A percentile compares a stretch with the other conserved stretches of the same genome.
These are phyloP conservation scores for Dendrolimus houi DNA, from an alignment of 2,888 invertebrate genomes.

Conservation along the genomic window DNA sequence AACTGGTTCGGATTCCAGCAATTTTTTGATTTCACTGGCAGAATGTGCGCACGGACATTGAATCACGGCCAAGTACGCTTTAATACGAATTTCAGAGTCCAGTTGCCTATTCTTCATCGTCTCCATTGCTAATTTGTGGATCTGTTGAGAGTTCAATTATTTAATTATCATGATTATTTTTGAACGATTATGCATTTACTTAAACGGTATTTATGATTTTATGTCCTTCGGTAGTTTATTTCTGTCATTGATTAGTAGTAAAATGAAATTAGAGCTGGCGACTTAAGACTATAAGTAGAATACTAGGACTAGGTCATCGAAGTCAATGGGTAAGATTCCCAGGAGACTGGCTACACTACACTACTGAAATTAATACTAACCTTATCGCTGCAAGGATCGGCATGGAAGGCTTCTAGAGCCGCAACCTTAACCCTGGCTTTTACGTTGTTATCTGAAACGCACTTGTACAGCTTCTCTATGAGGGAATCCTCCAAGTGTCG, in stretches of 20 bases:
- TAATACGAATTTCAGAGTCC: constrained; percentile 92
- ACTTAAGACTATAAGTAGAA: too few relatives aligned
- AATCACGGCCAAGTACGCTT: constrained; percentile 86
- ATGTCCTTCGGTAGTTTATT: too few relatives aligned
- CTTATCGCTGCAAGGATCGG: constrained; percentile 79
- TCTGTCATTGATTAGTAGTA: too few relatives aligned
- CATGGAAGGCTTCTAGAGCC: constrained; percentile 85
- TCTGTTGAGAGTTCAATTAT: constrained; percentile 22
- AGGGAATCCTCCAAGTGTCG: constrained; percentile 79
- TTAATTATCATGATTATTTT: background rate
- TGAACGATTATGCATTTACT: too few relatives aligned
- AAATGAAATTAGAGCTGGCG: too few relatives aligned
- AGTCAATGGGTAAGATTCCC: too few relatives aligned
- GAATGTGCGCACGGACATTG: constrained; percentile 84
- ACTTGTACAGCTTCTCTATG: constrained; percentile 75
- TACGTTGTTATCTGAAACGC: constrained; percentile 77
- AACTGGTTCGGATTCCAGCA: constrained; percentile 83
- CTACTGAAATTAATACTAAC: constrained; percentile 29
- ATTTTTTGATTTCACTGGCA: constrained; percentile 81
- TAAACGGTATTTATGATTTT: too few relatives aligned
- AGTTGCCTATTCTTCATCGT: constrained; percentile 83
- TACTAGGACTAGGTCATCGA: too few relatives aligned
- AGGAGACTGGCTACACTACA: too few relatives aligned
- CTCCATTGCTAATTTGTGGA: constrained; percentile 72
- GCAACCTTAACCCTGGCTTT: constrained; percentile 84